Conservation (phyloP, 2,888 invertebrate species). For the Cosmorhoe ocellata region DNA sequence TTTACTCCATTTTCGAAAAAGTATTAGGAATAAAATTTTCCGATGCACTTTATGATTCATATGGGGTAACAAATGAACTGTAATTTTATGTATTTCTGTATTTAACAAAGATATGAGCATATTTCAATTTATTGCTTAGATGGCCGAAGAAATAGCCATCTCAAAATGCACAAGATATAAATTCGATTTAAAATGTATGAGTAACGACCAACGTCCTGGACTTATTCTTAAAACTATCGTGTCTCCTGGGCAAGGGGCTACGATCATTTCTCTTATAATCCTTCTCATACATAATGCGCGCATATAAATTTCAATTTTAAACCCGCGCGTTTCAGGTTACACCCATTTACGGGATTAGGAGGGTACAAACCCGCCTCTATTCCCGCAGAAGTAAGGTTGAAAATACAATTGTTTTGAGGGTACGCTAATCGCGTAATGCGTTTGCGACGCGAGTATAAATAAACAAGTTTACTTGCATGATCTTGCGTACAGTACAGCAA, state of each 20-base stretch:
- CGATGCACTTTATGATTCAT: no score
- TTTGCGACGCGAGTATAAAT: conserved; percentile 59
- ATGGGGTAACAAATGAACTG: no score
- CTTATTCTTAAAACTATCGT: conserved; percentile 39
- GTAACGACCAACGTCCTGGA: no score
- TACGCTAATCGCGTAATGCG: conserved; percentile 65
- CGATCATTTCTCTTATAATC: conserved; percentile 55
- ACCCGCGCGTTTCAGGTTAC: conserved; percentile 73
- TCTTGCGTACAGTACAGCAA: conserved; percentile 27
- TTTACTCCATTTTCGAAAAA: no score
- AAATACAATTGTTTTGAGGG: conserved; percentile 24
- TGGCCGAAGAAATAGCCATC: no score
- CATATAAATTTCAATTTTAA: conserved; percentile 82
- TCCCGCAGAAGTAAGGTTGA: conserved; percentile 10
- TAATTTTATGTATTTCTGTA: no score
- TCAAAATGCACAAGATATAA: no score
- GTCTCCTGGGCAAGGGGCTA: conserved; percentile 40
- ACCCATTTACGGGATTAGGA: conserved; percentile 75
- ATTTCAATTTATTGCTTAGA: no score
- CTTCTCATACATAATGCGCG: conserved; percentile 76
- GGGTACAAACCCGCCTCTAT: conserved; percentile 30
- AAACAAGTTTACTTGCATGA: conserved; percentile 46
- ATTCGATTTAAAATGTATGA: no score
- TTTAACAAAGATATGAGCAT: no score
- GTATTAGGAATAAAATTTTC: no score